Base-by-base conservation (phyloP, 2,113 vertebrate genomes). In the Lagopus leucura region DNA sequence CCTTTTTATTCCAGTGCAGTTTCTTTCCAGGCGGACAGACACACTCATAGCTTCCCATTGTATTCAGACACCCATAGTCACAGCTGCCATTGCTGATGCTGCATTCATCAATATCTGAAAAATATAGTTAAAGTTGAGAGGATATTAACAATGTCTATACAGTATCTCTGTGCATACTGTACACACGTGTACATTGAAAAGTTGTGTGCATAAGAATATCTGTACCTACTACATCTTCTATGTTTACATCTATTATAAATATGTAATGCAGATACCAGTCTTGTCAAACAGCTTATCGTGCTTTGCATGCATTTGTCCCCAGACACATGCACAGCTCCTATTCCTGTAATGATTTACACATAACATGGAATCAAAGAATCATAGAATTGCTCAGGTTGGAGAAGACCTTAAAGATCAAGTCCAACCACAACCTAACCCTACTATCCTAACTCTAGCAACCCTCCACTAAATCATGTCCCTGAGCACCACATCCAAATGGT, bases 1-100 rank as follows among this genome's bases (percentile, higher is more conserved):
- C 99, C 84, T 99, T 99, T 97, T 98, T 98, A 97, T 99, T 99
- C 99, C 99, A 99, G 96, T 99, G 98, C 13, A 99, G 98, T 47
- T 98, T 98, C 96, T 98, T 98, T 42, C 98, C 98, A 0, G 97
- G 92, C 2, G 99, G 98, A 94, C 99, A 99, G 63, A 98, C 54
- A 57, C 99, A 99, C 83, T 99, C 98, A 4, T 98, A 99, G 96
- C 98, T 96, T 30, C 99, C 99, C 96, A 98, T 97, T 2, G 98
- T 99, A 95, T 99, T 99, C 17, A 98, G 65, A 54, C 99, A 99
- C 74, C 98, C 97, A 14, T 98, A 87, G 86, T 98, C 98, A 45
- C 99, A 99, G 98, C 98, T 98, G 4, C 99, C 99, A 3, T 98
- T 98, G 96, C 97, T 98, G 95, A 99, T 97, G 95, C 99, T 99